Base-by-base conservation (phyloP, 2,888 invertebrate species). In the Carcina quercana region DNA sequence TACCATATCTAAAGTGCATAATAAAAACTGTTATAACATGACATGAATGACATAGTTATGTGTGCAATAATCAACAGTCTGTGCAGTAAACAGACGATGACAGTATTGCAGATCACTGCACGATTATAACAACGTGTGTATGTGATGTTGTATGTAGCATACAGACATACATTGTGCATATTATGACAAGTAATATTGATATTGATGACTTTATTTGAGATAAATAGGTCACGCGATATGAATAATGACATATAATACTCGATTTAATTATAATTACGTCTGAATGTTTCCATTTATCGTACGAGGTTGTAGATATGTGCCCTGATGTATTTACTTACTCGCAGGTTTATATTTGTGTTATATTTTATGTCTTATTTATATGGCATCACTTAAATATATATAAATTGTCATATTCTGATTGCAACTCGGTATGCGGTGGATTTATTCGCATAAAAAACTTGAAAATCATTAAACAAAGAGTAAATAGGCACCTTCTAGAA, bases 231-330 rank as follows among this genome's bases (percentile, higher is more conserved):
- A 74, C 53, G 49, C 44, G 64, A 62, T 76, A 80, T 76, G 76
- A 43, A 55, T 42, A 59, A 64, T 56, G 66, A 66, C 72, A 73
- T 65, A 68, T 74, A 70, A 74, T 61, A 69, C 54, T 70, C 73
- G 67, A 74, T 79, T 78, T 79, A 78, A 82, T 80, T 74, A 72
- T 59, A n/a, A n/a, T n/a, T n/a, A n/a, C n/a, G n/a, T 38, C 45
- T 73, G 60, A 76, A 76, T 75, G 74, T 74, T 66, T 69, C 50
- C 66, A 64, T 75, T n/a, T 78, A 72, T 65, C 41, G n/a, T 28
- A 28, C n/a, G 25, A 25, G 27, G n/a, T 32, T 34, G 24, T 31
- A 25, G 27, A 12, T 32, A 26, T 24, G 7, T 7, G 17, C 17
- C 7, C 5, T 17, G 17, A 17, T 5, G 17, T n/a, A n/a, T n/a